Evolutionary conservation across 1,140 invertebrate species (phyloP), one percentile per base, ranked within the genome.

Genomic region (Episyrphus balteatus): DNA sequence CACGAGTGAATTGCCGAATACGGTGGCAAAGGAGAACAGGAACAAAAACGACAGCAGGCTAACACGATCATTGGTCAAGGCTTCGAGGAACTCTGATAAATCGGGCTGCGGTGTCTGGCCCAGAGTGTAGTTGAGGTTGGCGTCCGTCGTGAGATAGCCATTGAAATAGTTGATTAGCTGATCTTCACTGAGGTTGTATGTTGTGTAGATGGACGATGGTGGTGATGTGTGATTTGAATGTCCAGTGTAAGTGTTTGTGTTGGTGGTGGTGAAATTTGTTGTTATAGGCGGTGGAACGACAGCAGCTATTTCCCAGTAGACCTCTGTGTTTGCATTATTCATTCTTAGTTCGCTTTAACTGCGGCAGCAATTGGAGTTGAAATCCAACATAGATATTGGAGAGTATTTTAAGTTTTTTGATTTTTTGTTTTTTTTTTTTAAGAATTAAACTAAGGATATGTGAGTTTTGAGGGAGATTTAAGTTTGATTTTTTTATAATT

Each of bases 1-100:
- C 6, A 98, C 94, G 17, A 99, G 77, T 51, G 93, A 85, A 69
- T 98, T 98, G 37, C 94, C 94, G 68, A 98, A 96, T 0, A 98
- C 83, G 0, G 93, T 96, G 37, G 94, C 84, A 49, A 94, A 74
- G 0, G 92, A 92, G 61, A 98, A 92, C 13, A 96, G 71, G 40
- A 95, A 76, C 9, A 97, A 73, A 48, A 93, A 86, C 3, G 82
- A 80, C 61, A 92, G 83, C 5, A 90, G 78, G 8, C 87, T 69
- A 1, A 83, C 78, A 18, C 88, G 83, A 45, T 92, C 85, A 14
- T 84, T 74, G 42, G 73, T 83, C 71, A 59, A 75, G 66, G 52
- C 76, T 46, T 61, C 59, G 21, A 68, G 49, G 36, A 63, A 68
- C 49, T 65, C 54, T 5, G 54, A 52, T 3, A 68, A 56, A 50